phyloP scores from a whole-genome alignment of 2,888 invertebrate genomes.

The Himalopsyche kuldschensis region DNA sequence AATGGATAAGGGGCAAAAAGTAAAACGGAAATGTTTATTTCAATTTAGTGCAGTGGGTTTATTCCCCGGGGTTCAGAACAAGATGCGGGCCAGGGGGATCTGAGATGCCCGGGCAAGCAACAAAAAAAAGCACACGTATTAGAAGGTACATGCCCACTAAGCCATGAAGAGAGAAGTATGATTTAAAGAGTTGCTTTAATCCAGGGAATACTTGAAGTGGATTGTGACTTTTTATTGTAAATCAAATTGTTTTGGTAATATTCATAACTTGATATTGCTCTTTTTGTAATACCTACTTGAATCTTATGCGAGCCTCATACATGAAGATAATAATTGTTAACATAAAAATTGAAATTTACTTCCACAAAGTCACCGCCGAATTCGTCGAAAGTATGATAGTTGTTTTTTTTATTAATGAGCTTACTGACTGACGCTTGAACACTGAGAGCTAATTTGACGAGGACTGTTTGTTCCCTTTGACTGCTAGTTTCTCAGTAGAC shows the following conservation, averaged over 20 bases:
- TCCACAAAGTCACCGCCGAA: too few species aligned
- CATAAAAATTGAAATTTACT: too few species aligned
- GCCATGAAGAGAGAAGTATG: constrained; percentile 1
- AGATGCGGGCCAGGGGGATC: constrained; percentile 30
- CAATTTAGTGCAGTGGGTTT: constrained; percentile 39
- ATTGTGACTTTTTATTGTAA: neutral
- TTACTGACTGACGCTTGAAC: too few species aligned
- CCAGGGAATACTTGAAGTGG: constrained; percentile 3
- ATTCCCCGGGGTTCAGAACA: constrained; percentile 31
- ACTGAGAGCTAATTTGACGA: too few species aligned
- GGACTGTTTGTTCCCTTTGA: too few species aligned
- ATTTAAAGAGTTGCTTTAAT: constrained; percentile 14
- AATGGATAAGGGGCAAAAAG: constrained; percentile 19
- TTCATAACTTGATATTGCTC: neutral
- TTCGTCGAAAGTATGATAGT: too few species aligned
- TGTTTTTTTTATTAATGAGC: too few species aligned
- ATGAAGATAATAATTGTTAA: too few species aligned
- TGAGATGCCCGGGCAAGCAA: constrained; percentile 4
- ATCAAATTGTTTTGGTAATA: neutral
- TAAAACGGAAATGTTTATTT: constrained; percentile 40
- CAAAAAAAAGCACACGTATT: constrained; percentile 3
- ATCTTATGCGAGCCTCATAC: too few species aligned
- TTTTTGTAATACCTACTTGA: too few species aligned
- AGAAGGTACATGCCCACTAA: neutral
- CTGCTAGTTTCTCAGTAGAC: too few species aligned